These are phyloP conservation scores for Sipunculus nudus DNA, from an alignment of 2,888 invertebrate genomes.

Conservation along the genomic window DNA sequence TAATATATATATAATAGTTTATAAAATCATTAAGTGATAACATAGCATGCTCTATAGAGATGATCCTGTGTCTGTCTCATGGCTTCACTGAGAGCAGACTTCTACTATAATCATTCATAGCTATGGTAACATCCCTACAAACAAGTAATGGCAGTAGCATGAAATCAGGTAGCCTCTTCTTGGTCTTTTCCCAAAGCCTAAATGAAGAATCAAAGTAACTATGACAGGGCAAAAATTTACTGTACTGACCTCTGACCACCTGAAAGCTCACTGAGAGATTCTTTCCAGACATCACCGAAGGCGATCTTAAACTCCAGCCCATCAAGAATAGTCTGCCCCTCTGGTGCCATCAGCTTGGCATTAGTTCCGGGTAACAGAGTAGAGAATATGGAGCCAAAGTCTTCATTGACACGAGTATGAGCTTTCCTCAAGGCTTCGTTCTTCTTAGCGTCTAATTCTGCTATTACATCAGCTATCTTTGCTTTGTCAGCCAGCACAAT, in stretches of 20 bases:
- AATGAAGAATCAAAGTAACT: too few species aligned
- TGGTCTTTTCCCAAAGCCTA: too few species aligned
- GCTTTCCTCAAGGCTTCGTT: constrained; percentile 82
- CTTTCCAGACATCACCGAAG: constrained; percentile 95
- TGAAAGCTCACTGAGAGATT: constrained; percentile 92
- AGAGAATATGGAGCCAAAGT: constrained; percentile 94
- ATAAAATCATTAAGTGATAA: too few species aligned
- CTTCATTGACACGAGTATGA: constrained; percentile 84
- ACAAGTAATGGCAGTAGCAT: too few species aligned
- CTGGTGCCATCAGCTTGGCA: constrained; percentile 82
- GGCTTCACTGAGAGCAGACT: too few species aligned
- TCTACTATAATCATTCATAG: too few species aligned
- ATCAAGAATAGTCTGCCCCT: constrained; percentile 79
- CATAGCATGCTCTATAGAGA: too few species aligned
- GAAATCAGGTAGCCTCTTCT: too few species aligned
- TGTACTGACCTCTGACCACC: constrained; percentile 91
- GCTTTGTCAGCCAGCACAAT: constrained; percentile 80
- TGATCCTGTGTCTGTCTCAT: too few species aligned
- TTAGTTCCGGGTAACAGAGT: constrained; percentile 89
- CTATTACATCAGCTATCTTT: constrained; percentile 81
- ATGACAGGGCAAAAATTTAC: background rate
- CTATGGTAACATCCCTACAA: too few species aligned
- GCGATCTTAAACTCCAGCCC: constrained; percentile 92
- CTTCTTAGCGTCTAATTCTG: constrained; percentile 90
- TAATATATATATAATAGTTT: too few species aligned